Evolutionary conservation across 2,797 vertebrate species (phyloP).

Genomic region (Typhlichthys eigenmanni): DNA sequence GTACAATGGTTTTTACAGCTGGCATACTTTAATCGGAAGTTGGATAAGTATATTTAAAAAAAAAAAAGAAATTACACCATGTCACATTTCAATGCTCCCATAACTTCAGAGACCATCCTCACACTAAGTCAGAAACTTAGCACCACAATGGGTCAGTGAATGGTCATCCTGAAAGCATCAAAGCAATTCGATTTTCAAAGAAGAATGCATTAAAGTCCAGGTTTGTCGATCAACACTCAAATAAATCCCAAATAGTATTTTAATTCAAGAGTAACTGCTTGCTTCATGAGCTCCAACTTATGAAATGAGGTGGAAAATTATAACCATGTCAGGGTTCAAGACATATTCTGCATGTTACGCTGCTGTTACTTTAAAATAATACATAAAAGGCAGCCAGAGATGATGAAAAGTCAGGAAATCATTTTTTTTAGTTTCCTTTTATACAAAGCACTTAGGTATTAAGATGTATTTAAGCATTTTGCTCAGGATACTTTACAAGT

Average conservation of each 20-base stretch:
- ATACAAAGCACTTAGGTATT: background rate
- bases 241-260: conserved; percentile 47
- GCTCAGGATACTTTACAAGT: too few relatives aligned
- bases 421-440: background rate
- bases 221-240: conserved; percentile 46
- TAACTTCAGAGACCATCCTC: conserved; percentile 10
- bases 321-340: conserved; percentile 36
- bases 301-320: conserved; percentile 68
- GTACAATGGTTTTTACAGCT: conserved; percentile 39
- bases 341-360: background rate
- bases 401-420: too few relatives aligned
- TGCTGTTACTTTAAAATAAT: conserved; percentile 25
- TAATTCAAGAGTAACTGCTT: conserved; percentile 35
- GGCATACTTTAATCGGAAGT: conserved; percentile 18
- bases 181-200: conserved; percentile 21
- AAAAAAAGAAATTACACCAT: conserved; percentile 34
- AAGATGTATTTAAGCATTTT: too few relatives aligned
- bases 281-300: conserved; percentile 27
- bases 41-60: conserved; percentile 21
- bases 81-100: conserved; percentile 9
- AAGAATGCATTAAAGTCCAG: conserved; percentile 38
- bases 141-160: conserved; percentile 13
- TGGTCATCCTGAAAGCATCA: conserved; percentile 23
- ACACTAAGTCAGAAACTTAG: conserved; percentile 7
- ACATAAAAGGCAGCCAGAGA: conserved; percentile 23